Evolutionary conservation across 1,140 invertebrate species (phyloP).

Genomic region (Onthophagus taurus): DNA sequence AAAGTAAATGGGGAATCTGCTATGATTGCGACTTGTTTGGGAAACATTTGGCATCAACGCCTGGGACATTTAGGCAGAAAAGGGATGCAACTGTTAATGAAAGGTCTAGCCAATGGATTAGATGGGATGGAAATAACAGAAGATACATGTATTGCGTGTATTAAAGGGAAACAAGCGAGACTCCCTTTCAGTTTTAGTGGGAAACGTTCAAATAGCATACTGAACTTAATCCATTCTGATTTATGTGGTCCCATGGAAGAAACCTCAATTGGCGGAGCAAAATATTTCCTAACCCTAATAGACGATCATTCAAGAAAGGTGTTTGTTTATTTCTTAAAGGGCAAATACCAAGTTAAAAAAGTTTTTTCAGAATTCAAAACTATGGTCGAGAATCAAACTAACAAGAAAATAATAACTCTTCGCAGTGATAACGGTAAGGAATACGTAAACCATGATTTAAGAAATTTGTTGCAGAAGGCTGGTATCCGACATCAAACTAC

Average conservation of each 20-base stretch:
- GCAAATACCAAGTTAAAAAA: conserved; percentile 26
- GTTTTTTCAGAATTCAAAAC: conserved; percentile 26
- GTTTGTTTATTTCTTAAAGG: conserved; percentile 33
- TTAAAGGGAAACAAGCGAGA: conserved; percentile 6
- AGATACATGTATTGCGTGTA: background rate
- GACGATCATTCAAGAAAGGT: conserved; percentile 32
- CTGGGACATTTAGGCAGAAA: conserved; percentile 28
- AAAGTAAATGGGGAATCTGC: conserved; percentile 10
- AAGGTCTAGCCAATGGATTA: conserved; percentile 17
- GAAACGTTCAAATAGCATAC: background rate
- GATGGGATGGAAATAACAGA: background rate
- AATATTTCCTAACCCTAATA: conserved; percentile 35
- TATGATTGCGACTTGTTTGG: conserved; percentile 11
- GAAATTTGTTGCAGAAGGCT: conserved; percentile 12
- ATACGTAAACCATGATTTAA: conserved; percentile 25
- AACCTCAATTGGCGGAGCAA: conserved; percentile 26
- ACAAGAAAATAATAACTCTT: conserved; percentile 28
- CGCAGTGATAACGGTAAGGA: conserved; percentile 26
- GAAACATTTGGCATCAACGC: conserved; percentile 21
- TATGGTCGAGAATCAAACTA: conserved; percentile 25
- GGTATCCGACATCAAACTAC: conserved; percentile 23
- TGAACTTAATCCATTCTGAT: conserved; percentile 32
- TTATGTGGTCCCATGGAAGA: conserved; percentile 35
- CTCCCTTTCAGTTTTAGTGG: background rate
- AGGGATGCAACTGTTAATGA: conserved; percentile 16